Evolutionary conservation across 2,888 invertebrate species (phyloP), one percentile per base, ranked within the genome.

Genomic region (Sisyra nigra): DNA sequence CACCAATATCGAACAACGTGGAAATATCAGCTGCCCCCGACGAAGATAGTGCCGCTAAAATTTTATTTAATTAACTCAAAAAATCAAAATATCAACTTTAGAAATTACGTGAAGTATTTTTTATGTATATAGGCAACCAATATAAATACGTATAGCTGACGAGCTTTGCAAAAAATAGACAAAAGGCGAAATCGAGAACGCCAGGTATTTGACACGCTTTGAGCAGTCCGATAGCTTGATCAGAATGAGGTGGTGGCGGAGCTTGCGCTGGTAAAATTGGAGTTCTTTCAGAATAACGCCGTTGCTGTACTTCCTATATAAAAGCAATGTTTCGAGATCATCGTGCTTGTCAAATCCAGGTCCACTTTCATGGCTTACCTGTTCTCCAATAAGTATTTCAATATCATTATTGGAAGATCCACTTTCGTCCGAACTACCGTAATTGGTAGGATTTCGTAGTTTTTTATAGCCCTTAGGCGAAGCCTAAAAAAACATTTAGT

Each of bases 131-230:
- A 15, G 96, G 96, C 55, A 97, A 68, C 96, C 96, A 97, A 60
- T 87, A 96, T 40, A 96, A 73, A 66, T 96, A 96, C 46, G 94
- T 96, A 58, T 97, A 96, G 60, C 89, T 89, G 55, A 96, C 94
- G 32, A 96, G 72, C 63, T 97, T 97, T 10, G 93, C 87, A 63
- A 96, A 96, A 65, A 96, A 96, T 33, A 96, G 71, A 35, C 88
- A 88, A 35, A 94, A 60, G 0, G 94, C 88, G 66, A 85, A 97
- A 66, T 94, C 93, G 3, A 91, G 51, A 2, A 97, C 96, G 24
- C 94, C 94, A 0, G 94, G 93, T 55, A 94, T 92, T 52, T 67
- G 65, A 1, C 89, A 63, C 24, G 94, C 94, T 45, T 74, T 76
- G 0, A 72, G 49, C 52, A 89, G 80, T 24, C 85, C 80, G 48